Evolutionary conservation across 2,113 vertebrate species (phyloP).

Genomic region (Cardinalis cardinalis): DNA sequence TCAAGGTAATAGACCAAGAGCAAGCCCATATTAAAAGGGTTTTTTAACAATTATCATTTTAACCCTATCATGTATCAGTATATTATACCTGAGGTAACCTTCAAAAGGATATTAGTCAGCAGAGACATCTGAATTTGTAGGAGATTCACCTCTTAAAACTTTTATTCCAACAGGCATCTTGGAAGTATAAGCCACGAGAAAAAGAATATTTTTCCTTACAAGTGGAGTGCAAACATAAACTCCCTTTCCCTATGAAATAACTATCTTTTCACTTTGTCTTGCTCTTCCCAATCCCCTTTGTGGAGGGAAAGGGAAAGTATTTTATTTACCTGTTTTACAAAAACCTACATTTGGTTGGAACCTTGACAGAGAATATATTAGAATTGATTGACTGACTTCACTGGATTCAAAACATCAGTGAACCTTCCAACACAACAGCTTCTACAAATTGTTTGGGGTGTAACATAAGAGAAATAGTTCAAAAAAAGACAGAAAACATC

Average conservation of each 20-base stretch:
- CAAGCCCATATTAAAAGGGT: fast-evolving
- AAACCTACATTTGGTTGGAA: background rate
- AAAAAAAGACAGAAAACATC: background rate
- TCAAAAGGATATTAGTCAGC: background rate
- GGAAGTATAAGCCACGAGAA: background rate
- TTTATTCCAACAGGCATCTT: background rate
- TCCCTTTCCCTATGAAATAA: background rate
- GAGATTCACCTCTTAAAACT: background rate
- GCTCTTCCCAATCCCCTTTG: background rate
- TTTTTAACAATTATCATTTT: background rate
- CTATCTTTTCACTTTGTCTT: background rate
- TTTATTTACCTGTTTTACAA: background rate
- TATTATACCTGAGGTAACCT: background rate
- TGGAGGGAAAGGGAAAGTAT: background rate
- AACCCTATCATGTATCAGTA: background rate
- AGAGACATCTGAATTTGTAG: background rate
- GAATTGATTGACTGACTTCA: background rate
- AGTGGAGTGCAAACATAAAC: background rate
- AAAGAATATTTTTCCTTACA: background rate
- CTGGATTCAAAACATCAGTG: background rate
- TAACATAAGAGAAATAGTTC: background rate
- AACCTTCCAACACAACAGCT: background rate
- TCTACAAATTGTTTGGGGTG: background rate
- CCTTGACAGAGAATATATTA: background rate
- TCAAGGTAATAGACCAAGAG: background rate